Conservation (phyloP, 2,797 vertebrate genomes). For the Streptopelia turtur region DNA sequence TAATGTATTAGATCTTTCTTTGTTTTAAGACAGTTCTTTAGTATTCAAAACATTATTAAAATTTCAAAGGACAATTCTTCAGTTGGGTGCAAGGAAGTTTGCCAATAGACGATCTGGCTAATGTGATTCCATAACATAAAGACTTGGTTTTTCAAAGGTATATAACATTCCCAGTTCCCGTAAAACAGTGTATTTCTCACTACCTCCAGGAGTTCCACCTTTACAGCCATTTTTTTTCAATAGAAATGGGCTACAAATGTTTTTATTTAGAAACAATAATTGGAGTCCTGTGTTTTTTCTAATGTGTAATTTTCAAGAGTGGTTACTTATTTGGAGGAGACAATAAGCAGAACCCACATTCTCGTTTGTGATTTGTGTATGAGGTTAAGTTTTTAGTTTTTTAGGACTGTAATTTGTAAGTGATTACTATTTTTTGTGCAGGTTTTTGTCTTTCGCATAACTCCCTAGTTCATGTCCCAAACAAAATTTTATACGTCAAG, state of each 20-base stretch:
- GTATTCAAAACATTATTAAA: not conserved
- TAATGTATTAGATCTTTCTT: not conserved
- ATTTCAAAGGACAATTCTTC: not conserved
- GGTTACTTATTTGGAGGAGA: not conserved
- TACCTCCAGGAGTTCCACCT: not conserved
- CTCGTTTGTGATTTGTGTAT: not conserved
- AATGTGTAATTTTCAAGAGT: not conserved
- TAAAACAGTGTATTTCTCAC: not conserved
- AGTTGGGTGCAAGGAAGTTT: not conserved
- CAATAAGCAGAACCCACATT: not conserved
- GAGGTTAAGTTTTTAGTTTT: not conserved
- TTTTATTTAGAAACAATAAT: constrained; percentile 2
- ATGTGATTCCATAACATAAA: not conserved
- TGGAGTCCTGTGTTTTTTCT: not conserved
- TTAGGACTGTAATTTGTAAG: not conserved
- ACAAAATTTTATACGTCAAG: not conserved
- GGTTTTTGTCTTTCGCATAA: not conserved
- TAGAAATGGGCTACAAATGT: not conserved
- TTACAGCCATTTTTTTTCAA: not conserved
- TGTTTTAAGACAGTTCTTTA: not conserved
- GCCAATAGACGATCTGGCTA: not conserved
- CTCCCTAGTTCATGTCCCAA: not conserved
- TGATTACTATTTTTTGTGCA: not conserved
- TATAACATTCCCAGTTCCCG: not conserved
- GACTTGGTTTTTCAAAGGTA: not conserved